phyloP scores from a whole-genome alignment of 37 sponge, comb jelly and placozoan genomes.

The Spongilla lacustris region DNA sequence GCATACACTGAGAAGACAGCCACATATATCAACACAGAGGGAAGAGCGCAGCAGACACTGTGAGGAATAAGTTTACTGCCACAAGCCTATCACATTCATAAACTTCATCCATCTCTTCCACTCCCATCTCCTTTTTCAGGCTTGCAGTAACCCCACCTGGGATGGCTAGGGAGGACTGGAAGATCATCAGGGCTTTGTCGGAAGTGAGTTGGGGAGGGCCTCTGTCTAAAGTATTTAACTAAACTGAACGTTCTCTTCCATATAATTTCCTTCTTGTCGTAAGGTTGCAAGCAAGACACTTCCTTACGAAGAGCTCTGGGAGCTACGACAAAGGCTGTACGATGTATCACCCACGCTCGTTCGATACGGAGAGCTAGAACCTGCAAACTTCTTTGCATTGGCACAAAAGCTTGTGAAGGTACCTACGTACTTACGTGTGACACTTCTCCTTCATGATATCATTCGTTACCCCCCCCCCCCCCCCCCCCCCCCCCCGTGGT shows the following conservation, averaged over 20 bases:
- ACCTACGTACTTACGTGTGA: too few species aligned
- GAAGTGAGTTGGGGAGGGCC: conserved; percentile 68
- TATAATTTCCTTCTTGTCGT: neutral
- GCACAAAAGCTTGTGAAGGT: conserved; percentile 72
- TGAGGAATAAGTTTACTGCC: conserved; percentile 13
- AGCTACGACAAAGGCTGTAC: conserved; percentile 69
- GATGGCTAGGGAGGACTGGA: conserved; percentile 96
- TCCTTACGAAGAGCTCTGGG: conserved; percentile 78
- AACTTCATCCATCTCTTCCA: too few species aligned
- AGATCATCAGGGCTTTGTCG: conserved; percentile 92
- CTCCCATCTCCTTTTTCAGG: conserved; percentile 18
- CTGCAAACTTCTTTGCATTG: conserved; percentile 84
- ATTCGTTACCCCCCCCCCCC: neutral
- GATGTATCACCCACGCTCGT: conserved; percentile 81
- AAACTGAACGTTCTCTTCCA: too few species aligned
- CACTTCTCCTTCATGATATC: neutral
- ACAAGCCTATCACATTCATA: neutral
- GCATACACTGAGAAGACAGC: conserved; percentile 98
- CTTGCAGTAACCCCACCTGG: conserved; percentile 97
- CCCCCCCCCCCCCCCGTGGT: neutral
- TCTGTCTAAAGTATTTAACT: neutral
- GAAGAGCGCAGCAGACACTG: conserved; percentile 92
- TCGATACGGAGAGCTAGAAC: conserved; percentile 63
- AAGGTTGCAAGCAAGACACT: conserved; percentile 76
- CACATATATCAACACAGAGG: conserved; percentile 97